These are phyloP conservation scores for Drosophila monieri DNA, from an alignment of 2,888 invertebrate species.

Conservation along the genomic window DNA sequence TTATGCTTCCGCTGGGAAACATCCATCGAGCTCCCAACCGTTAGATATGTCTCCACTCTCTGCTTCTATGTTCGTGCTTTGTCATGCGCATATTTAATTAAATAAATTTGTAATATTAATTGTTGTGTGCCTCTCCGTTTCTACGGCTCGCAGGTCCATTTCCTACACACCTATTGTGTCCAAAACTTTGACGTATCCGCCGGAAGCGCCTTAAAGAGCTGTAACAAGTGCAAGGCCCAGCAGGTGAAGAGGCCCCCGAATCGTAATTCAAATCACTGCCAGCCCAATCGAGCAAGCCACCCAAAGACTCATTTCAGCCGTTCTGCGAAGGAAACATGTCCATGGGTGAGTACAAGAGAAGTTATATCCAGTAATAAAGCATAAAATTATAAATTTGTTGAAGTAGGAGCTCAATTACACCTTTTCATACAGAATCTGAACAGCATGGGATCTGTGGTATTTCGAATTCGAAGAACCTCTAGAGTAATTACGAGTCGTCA, in stretches of 20 bases:
- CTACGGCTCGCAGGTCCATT: constrained; percentile 72
- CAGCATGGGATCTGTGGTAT: background rate
- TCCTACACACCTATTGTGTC: constrained; percentile 43
- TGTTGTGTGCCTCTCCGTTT: constrained; percentile 62
- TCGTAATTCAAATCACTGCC: constrained; percentile 12
- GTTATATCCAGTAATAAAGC: too few species aligned
- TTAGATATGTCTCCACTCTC: constrained; percentile 45
- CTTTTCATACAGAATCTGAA: too few species aligned
- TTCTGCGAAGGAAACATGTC: constrained; percentile 62
- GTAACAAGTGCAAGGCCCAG: constrained; percentile 77
- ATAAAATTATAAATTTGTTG: too few species aligned
- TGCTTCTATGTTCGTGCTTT: constrained; percentile 57
- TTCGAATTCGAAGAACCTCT: background rate
- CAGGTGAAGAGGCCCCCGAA: constrained; percentile 43
- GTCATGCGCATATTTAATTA: constrained; percentile 76
- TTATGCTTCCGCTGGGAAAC: constrained; percentile 70
- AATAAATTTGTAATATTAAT: constrained; percentile 61
- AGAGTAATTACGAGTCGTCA: background rate
- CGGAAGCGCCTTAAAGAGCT: constrained; percentile 75
- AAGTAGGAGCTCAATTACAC: background rate
- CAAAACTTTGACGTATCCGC: constrained; percentile 76
- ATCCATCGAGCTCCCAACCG: constrained; percentile 46
- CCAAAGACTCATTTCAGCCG: constrained; percentile 27
- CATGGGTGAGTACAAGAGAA: constrained; percentile 66
- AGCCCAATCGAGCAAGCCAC: constrained; percentile 18